Conservation (phyloP, 2,797 vertebrate species). For the Sebastes glaucus region DNA sequence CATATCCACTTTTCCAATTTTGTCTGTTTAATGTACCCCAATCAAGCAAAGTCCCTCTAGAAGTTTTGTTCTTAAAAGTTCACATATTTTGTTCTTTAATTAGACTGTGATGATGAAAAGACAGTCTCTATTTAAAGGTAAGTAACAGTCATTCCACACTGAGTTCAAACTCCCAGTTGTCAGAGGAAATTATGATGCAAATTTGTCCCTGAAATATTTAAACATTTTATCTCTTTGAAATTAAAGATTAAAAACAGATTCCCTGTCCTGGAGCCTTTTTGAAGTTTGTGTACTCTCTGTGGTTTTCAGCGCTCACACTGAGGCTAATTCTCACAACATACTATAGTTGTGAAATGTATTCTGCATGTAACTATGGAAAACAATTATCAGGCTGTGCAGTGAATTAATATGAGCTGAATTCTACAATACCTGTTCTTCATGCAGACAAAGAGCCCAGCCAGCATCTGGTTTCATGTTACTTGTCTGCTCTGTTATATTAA, state of each 20-base stretch:
- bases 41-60: slow-evolving; percentile 22
- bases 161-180: slow-evolving; percentile 36
- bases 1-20: slow-evolving; percentile 2
- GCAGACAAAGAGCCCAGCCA: slow-evolving; percentile 59
- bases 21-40: slow-evolving; percentile 4
- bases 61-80: slow-evolving; percentile 24
- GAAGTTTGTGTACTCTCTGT: slow-evolving; percentile 47
- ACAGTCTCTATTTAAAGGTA: slow-evolving; percentile 35
- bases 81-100: slow-evolving; percentile 29
- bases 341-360: slow-evolving; percentile 20
- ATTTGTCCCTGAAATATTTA: slow-evolving; percentile 55
- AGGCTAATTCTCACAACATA: slow-evolving; percentile 14
- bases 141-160: slow-evolving; percentile 8
- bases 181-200: slow-evolving; percentile 50
- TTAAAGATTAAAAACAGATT: slow-evolving; percentile 58
- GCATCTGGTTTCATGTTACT: slow-evolving; percentile 73
- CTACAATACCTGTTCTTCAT: slow-evolving; percentile 50
- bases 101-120: slow-evolving; percentile 21
- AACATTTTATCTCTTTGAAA: slow-evolving; percentile 57
- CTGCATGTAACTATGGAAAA: slow-evolving; percentile 18
- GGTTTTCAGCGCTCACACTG: slow-evolving; percentile 23
- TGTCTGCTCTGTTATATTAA: slow-evolving; percentile 61
- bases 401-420: slow-evolving; percentile 41
- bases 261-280: slow-evolving; percentile 39
- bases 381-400: slow-evolving; percentile 26